Evolutionary conservation across 2,888 invertebrate species (phyloP).

Genomic region (Cephus sareptanus): DNA sequence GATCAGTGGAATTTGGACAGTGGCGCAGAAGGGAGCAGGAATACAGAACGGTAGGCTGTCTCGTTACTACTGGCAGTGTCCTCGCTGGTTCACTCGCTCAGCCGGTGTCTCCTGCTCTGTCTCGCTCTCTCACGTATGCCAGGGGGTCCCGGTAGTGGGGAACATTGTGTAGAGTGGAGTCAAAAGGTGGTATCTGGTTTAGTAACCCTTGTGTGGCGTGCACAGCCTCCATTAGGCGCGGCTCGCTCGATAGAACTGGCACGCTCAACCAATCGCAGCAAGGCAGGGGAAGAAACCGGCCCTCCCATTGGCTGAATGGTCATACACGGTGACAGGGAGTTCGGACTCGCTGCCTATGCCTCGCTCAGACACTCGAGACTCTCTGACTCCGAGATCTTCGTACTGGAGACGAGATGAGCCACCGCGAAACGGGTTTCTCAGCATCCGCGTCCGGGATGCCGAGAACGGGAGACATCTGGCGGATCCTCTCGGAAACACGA

Average conservation of each 20-base stretch:
- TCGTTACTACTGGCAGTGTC: not conserved
- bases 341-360: conserved; percentile 10
- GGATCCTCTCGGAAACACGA: conserved; percentile 20
- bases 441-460: conserved; percentile 36
- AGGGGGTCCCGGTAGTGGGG: not conserved
- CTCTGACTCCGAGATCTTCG: not conserved
- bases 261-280: conserved; percentile 55
- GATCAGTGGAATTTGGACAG: not conserved
- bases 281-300: conserved; percentile 51
- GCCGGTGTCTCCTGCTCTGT: not conserved
- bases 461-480: conserved; percentile 53
- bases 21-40: not conserved
- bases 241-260: conserved; percentile 62
- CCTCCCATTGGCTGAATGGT: conserved; percentile 56
- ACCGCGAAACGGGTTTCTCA: conserved; percentile 28
- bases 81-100: not conserved
- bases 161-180: not conserved
- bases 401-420: conserved; percentile 20
- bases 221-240: conserved; percentile 54
- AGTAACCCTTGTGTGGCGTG: conserved; percentile 9
- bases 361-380: not conserved
- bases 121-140: not conserved
- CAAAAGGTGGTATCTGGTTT: not conserved
- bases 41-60: not conserved
- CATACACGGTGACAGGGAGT: conserved; percentile 45